Evolutionary conservation across 2,797 vertebrate genomes (phyloP).

Genomic region (Natrix natrix): DNA sequence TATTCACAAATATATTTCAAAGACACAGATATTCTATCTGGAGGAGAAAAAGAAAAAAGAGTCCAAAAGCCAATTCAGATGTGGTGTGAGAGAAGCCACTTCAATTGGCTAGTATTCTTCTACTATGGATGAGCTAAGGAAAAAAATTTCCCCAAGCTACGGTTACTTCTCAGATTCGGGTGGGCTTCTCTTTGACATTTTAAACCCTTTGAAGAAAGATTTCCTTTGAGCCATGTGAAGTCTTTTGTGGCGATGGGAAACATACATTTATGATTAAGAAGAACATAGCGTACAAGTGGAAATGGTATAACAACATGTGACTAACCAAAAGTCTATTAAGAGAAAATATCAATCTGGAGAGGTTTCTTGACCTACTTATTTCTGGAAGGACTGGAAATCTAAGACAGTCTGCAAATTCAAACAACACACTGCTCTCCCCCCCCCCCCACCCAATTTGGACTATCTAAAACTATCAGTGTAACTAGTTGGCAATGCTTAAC

Average conservation of each 20-base stretch:
- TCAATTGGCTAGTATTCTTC: slow-evolving; percentile 57
- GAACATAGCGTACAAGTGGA: slow-evolving; percentile 71
- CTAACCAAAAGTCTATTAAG: slow-evolving; percentile 60
- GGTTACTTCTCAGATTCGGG: slow-evolving; percentile 68
- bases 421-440: not conserved
- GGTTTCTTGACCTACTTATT: slow-evolving; percentile 65
- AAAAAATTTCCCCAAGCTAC: slow-evolving; percentile 69
- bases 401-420: slow-evolving; percentile 35
- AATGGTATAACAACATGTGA: slow-evolving; percentile 70
- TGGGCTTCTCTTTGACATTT: slow-evolving; percentile 70
- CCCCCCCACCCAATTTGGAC: not conserved
- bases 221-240: slow-evolving; percentile 75
- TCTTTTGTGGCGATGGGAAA: slow-evolving; percentile 77
- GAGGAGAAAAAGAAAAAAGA: slow-evolving; percentile 45
- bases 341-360: slow-evolving; percentile 60
- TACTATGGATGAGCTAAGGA: slow-evolving; percentile 66
- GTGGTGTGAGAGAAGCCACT: slow-evolving; percentile 58
- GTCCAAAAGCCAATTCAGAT: slow-evolving; percentile 57
- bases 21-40: slow-evolving; percentile 18
- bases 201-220: slow-evolving; percentile 75
- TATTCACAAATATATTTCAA: slow-evolving; percentile 50
- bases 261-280: slow-evolving; percentile 80
- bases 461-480: not conserved
- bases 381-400: slow-evolving; percentile 55
- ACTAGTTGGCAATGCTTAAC: not conserved